Evolutionary conservation across 2,888 invertebrate species (phyloP).

Genomic region (Drosophila kuntzei): DNA sequence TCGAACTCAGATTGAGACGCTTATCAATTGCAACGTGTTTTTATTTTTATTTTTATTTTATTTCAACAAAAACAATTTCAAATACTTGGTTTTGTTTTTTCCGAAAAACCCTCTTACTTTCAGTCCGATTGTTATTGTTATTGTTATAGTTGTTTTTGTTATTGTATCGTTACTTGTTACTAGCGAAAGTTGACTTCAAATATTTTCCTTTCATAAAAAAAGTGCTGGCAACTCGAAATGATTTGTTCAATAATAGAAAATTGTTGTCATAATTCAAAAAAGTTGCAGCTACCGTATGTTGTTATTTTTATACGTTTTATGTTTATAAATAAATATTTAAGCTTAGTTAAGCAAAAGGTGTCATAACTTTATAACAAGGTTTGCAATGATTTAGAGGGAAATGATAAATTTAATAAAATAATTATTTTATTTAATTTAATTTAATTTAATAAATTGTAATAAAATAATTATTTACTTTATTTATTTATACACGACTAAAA

Average conservation of each 20-base stretch:
- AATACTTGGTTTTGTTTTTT: slow-evolving; percentile 33
- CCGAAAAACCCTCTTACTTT: slow-evolving; percentile 67
- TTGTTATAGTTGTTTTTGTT: slow-evolving; percentile 24
- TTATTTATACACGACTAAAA: no score
- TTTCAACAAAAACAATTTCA: slow-evolving; percentile 40
- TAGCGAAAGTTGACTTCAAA: slow-evolving; percentile 69
- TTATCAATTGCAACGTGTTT: slow-evolving; percentile 54
- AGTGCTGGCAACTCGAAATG: slow-evolving; percentile 56
- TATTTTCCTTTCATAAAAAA: slow-evolving; percentile 69
- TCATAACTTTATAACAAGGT: neutral
- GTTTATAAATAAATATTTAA: slow-evolving; percentile 11
- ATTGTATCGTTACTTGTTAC: slow-evolving; percentile 36
- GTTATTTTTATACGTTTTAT: slow-evolving; percentile 12
- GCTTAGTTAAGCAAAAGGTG: neutral
- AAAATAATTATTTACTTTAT: no score
- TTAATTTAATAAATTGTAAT: no score
- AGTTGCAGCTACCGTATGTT: slow-evolving; percentile 25
- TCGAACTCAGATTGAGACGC: slow-evolving; percentile 27
- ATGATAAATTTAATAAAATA: no score
- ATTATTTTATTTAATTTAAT: no score
- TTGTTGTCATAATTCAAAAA: slow-evolving; percentile 55
- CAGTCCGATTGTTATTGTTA: slow-evolving; percentile 47
- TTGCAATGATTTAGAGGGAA: neutral
- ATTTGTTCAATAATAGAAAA: slow-evolving; percentile 76
- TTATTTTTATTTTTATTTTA: slow-evolving; percentile 22